Conservation (phyloP, 2,888 invertebrate species). For the Rhagium mordax region DNA sequence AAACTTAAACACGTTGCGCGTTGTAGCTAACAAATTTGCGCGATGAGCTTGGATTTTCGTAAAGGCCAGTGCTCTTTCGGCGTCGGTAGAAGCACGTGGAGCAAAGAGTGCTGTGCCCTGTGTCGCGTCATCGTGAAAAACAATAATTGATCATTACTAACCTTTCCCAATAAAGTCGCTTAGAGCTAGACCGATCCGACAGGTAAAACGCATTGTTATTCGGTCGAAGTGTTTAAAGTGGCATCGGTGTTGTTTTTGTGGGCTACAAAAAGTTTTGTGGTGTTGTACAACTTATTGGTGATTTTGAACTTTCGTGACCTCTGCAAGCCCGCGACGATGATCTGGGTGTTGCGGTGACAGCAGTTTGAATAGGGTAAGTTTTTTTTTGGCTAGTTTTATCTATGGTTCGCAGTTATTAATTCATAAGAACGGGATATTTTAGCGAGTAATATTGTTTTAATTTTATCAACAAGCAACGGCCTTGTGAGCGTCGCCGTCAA, state of each 20-base stretch:
- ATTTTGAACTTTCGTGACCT: constrained; percentile 33
- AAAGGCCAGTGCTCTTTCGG: constrained; percentile 36
- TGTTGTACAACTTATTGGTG: constrained; percentile 8
- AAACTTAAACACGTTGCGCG: constrained; percentile 11
- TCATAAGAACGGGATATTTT: background rate
- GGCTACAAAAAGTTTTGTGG: constrained; percentile 13
- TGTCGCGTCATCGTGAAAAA: constrained; percentile 24
- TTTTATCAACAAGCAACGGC: background rate
- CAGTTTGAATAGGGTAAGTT: constrained; percentile 19
- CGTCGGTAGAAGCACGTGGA: constrained; percentile 31
- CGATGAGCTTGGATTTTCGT: constrained; percentile 26
- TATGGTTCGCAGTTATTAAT: background rate
- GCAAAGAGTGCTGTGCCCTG: constrained; percentile 9
- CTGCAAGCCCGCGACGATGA: constrained; percentile 17
- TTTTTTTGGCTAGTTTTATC: background rate
- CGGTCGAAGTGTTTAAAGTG: background rate
- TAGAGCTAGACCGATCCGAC: background rate
- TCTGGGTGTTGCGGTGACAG: constrained; percentile 15
- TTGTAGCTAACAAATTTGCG: constrained; percentile 21
- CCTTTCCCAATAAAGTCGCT: constrained; percentile 29
- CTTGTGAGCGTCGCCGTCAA: background rate
- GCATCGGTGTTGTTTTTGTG: background rate
- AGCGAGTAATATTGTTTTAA: no score
- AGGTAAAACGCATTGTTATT: constrained; percentile 1
- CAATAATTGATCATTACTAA: constrained; percentile 25